Conservation (phyloP, 2,888 invertebrate species). For the Phortica okadai region DNA sequence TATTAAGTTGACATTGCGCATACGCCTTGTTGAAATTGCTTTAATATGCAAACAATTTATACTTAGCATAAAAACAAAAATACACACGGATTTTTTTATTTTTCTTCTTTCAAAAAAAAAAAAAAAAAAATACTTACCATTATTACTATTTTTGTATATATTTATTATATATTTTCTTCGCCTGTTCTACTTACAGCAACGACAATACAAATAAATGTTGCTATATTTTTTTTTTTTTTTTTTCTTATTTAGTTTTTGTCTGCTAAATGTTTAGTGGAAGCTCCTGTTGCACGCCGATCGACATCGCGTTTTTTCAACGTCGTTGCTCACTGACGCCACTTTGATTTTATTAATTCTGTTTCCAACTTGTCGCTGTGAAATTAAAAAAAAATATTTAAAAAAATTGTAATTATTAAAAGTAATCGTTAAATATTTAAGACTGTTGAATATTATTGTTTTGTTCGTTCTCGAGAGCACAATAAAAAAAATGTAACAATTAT, state of each 20-base stretch:
- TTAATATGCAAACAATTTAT: background rate
- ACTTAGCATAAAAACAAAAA: background rate
- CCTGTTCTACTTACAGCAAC: background rate
- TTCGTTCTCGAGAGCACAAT: too few relatives aligned
- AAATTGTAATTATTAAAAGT: background rate
- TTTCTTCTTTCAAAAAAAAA: slow-evolving; percentile 35
- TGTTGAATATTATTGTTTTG: too few relatives aligned
- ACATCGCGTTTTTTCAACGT: slow-evolving; percentile 27
- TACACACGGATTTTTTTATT: background rate
- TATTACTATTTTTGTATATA: slow-evolving; percentile 8
- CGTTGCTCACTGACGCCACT: slow-evolving; percentile 25
- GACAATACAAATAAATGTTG: background rate
- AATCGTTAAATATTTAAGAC: background rate
- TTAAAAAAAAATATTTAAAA: slow-evolving; percentile 9
- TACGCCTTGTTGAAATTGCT: slow-evolving; percentile 29
- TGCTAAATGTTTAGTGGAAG: slow-evolving; percentile 69
- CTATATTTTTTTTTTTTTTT: background rate
- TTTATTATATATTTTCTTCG: slow-evolving; percentile 20
- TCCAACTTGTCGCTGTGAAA: slow-evolving; percentile 89
- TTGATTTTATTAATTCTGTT: slow-evolving; percentile 81
- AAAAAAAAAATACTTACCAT: slow-evolving; percentile 36
- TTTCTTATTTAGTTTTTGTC: slow-evolving; percentile 21
- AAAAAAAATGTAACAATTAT: too few relatives aligned
- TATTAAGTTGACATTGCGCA: slow-evolving; percentile 32
- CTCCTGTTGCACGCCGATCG: slow-evolving; percentile 72